phyloP scores from a whole-genome alignment of 1,140 invertebrate genomes.

The Euschistus heros region DNA sequence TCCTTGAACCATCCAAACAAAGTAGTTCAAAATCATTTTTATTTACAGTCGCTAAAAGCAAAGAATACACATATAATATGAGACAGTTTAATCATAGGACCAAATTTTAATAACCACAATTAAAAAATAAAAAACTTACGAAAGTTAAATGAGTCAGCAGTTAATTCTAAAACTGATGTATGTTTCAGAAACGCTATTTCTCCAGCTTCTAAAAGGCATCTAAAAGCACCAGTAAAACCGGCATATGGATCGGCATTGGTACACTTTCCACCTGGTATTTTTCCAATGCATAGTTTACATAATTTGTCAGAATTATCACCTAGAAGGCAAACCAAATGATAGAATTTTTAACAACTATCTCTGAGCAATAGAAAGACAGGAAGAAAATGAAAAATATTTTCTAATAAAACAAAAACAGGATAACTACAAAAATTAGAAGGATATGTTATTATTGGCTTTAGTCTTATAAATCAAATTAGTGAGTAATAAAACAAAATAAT shows the following conservation, averaged over 20 bases:
- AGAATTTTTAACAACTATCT: no score
- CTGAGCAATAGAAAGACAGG: no score
- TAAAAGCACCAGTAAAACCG: conserved; percentile 80
- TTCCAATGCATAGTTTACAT: conserved; percentile 75
- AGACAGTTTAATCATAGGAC: background rate
- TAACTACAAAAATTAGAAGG: no score
- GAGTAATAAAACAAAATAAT: no score
- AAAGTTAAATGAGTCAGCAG: conserved; percentile 43
- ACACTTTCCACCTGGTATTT: conserved; percentile 64
- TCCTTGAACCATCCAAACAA: conserved; percentile 69
- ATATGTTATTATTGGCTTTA: no score
- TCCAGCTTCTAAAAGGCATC: conserved; percentile 73
- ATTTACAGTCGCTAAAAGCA: conserved; percentile 37
- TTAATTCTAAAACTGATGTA: conserved; percentile 66
- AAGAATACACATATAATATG: background rate
- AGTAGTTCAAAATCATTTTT: conserved; percentile 71
- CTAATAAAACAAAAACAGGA: no score
- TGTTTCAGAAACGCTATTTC: conserved; percentile 90
- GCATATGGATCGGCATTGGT: conserved; percentile 79
- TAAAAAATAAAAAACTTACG: conserved; percentile 36
- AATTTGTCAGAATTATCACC: conserved; percentile 68
- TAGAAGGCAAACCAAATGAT: conserved; percentile 27
- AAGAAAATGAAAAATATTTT: no score
- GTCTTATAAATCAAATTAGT: no score
- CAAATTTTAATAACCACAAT: background rate